phyloP scores from a whole-genome alignment of 2,113 vertebrate genomes.

The Todiramphus chloris region DNA sequence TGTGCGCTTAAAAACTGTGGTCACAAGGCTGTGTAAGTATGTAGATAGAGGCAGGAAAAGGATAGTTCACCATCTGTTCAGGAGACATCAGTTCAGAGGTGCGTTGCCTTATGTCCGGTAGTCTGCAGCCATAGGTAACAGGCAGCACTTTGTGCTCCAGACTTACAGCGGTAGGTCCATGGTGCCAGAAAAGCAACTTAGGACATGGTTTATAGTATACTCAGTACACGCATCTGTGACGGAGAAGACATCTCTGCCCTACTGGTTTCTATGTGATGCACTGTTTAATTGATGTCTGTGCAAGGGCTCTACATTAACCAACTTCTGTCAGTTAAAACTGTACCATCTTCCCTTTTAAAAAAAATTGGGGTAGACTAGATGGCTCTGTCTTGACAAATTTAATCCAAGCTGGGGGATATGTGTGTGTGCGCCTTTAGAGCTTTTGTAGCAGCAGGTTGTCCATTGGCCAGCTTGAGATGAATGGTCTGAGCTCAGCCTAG shows the following conservation, averaged over 20 bases:
- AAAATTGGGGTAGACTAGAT: fast-evolving
- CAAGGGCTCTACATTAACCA: background rate
- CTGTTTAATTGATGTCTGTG: background rate
- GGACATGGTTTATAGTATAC: background rate
- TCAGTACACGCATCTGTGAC: background rate
- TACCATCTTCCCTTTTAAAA: background rate
- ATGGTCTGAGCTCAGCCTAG: background rate
- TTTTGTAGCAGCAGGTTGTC: background rate
- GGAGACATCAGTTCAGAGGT: background rate
- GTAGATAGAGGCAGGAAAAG: background rate
- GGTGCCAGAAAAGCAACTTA: background rate
- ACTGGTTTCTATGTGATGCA: background rate
- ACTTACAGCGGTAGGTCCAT: background rate
- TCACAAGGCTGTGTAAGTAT: background rate
- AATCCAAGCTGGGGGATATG: background rate
- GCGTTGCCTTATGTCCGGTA: fast-evolving
- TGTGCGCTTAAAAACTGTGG: background rate
- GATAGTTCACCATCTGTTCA: background rate
- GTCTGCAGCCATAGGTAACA: background rate
- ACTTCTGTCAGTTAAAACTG: background rate
- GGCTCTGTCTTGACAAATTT: background rate
- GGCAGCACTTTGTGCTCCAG: background rate
- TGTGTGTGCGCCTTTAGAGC: background rate
- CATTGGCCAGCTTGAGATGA: background rate
- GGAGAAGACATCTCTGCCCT: background rate